These are phyloP conservation scores for Formicarius rufipectus DNA, from an alignment of 2,113 vertebrate genomes.

Conservation along the genomic window DNA sequence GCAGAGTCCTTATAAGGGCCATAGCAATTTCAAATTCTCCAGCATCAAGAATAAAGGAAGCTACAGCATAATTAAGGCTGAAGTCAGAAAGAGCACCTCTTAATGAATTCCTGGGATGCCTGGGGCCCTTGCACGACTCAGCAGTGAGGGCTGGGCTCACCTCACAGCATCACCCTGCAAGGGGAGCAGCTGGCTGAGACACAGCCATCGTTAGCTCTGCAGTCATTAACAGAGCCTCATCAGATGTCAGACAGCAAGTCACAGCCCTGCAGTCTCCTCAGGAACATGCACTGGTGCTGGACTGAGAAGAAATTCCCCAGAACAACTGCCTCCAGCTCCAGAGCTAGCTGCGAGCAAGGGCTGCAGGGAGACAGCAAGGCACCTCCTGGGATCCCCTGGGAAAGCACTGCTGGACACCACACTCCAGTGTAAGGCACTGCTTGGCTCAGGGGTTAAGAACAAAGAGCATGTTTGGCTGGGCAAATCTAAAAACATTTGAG, in stretches of 20 bases:
- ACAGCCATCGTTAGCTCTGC: fast-evolving
- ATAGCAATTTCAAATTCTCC: not conserved
- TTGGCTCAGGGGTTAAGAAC: not conserved
- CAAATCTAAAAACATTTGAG: fast-evolving
- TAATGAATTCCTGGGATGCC: not conserved
- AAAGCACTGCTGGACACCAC: not conserved
- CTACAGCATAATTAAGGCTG: not conserved
- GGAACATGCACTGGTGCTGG: fast-evolving
- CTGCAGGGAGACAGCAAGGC: not conserved
- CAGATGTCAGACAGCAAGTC: fast-evolving
- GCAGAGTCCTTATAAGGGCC: not conserved
- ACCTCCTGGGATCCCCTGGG: fast-evolving
- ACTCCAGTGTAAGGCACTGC: fast-evolving
- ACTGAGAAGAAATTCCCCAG: not conserved
- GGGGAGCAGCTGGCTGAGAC: not conserved
- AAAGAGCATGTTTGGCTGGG: not conserved
- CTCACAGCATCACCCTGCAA: fast-evolving
- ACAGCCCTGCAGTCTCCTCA: not conserved
- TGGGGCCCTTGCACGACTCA: no score
- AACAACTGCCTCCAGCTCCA: not conserved
- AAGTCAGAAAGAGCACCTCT: not conserved
- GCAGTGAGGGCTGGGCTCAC: not conserved
- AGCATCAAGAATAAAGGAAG: not conserved
- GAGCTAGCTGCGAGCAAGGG: fast-evolving
- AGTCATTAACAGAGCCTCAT: fast-evolving